phyloP scores from a whole-genome alignment of 92 coral and sea anemone genomes.

The Meandrina meandrites region DNA sequence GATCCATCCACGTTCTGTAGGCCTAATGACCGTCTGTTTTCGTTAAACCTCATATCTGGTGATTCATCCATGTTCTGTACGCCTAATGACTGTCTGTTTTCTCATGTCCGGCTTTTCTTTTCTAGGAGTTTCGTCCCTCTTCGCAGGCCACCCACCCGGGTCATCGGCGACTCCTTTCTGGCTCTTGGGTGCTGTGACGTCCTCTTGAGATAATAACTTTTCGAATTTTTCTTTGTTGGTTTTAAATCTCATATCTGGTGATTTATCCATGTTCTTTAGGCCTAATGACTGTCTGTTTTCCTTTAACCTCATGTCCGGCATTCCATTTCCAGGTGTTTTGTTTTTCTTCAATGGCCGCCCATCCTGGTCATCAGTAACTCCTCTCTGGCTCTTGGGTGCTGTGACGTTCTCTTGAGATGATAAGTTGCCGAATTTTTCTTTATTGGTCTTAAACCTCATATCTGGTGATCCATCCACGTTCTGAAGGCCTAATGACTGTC shows the following conservation, averaged over 20 bases:
- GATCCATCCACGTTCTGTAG: no score
- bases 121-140: slow-evolving; percentile 56
- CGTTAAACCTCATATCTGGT: slow-evolving; percentile 43
- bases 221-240: slow-evolving; percentile 24
- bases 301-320: slow-evolving; percentile 15
- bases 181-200: neutral
- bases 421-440: neutral
- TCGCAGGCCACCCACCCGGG: slow-evolving; percentile 10
- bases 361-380: neutral
- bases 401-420: neutral
- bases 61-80: no score
- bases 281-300: slow-evolving; percentile 8
- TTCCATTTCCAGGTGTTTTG: slow-evolving; percentile 49
- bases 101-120: no score
- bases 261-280: slow-evolving; percentile 10
- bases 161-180: neutral
- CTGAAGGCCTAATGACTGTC: neutral
- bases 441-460: slow-evolving; percentile 24
- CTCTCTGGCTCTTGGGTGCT: neutral
- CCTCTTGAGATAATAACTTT: neutral
- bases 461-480: slow-evolving; percentile 30
- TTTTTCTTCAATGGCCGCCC: slow-evolving; percentile 36
- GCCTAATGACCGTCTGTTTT: no score
- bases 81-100: no score
- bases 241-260: slow-evolving; percentile 52